These are phyloP conservation scores for Macrocentrus cingulum DNA, from an alignment of 1,140 invertebrate species.

Conservation along the genomic window DNA sequence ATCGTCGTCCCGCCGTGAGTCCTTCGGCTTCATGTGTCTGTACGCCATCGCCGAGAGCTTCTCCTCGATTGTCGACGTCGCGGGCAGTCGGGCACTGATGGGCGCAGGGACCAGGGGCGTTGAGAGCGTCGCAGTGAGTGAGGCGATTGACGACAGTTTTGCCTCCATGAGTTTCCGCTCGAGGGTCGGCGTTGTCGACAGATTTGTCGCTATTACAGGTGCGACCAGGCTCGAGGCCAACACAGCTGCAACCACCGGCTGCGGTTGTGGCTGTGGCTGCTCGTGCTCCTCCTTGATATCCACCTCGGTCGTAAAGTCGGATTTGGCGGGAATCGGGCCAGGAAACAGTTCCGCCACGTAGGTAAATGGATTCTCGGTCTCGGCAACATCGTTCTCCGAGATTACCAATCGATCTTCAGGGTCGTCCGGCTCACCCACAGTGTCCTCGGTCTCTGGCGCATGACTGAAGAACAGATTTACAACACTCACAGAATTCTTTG, in stretches of 20 bases:
- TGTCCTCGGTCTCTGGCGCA: constrained; percentile 35
- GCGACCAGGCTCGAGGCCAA: neutral
- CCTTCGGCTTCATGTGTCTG: constrained; percentile 31
- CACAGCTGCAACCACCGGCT: neutral
- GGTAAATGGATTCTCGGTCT: constrained; percentile 61
- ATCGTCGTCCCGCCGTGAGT: constrained; percentile 28
- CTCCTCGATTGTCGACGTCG: constrained; percentile 55
- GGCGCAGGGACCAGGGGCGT: constrained; percentile 44
- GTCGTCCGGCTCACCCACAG: constrained; percentile 48
- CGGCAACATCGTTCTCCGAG: constrained; percentile 63
- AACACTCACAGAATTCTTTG: constrained; percentile 30
- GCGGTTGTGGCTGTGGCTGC: constrained; percentile 13
- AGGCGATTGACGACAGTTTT: constrained; percentile 30
- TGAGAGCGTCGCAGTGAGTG: constrained; percentile 7
- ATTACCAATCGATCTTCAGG: constrained; percentile 60
- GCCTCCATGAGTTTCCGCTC: constrained; percentile 30
- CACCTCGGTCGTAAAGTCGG: constrained; percentile 35
- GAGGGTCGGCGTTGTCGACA: neutral
- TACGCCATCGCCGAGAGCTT: constrained; percentile 52
- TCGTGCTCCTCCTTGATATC: constrained; percentile 31
- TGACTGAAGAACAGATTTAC: constrained; percentile 49
- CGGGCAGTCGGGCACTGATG: constrained; percentile 51
- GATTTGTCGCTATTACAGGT: neutral
- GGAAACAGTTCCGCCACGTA: constrained; percentile 62
- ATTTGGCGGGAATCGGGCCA: constrained; percentile 28